These are phyloP conservation scores for Bembecia ichneumoniformis DNA, from an alignment of 2,888 invertebrate genomes.

Conservation along the genomic window DNA sequence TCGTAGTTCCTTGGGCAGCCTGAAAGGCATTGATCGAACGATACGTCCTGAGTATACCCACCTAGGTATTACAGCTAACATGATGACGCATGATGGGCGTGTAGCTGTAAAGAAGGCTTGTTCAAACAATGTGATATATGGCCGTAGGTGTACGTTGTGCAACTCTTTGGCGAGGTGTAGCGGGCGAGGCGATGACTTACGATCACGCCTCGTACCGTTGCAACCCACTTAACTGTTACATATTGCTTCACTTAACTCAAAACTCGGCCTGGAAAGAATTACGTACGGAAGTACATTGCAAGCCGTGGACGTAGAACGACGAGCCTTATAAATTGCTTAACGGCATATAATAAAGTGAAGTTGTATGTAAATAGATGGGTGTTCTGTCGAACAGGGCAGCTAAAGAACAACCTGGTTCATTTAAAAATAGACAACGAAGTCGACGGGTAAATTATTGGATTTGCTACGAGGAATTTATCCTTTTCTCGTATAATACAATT, in stretches of 20 bases:
- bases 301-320: constrained; percentile 21
- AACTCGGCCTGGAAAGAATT: constrained; percentile 42
- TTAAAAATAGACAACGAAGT: too few species aligned
- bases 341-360: constrained; percentile 22
- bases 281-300: constrained; percentile 32
- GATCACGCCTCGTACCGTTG: constrained; percentile 32
- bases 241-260: constrained; percentile 57
- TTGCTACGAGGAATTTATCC: too few species aligned
- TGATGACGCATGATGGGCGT: neutral
- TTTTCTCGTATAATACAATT: too few species aligned
- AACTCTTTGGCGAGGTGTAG: constrained; percentile 25
- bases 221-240: constrained; percentile 52
- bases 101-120: constrained; percentile 12
- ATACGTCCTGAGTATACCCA: neutral
- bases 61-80: neutral
- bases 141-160: constrained; percentile 30
- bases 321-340: constrained; percentile 27
- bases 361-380: constrained; percentile 19
- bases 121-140: constrained; percentile 42
- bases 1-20: too few species aligned
- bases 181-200: constrained; percentile 49
- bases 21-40: neutral
- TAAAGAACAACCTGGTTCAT: constrained; percentile 16
- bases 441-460: too few species aligned
- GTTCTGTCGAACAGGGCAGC: constrained; percentile 18